Conservation (phyloP, 2,113 vertebrate genomes). For the Chrysochloris asiatica region DNA sequence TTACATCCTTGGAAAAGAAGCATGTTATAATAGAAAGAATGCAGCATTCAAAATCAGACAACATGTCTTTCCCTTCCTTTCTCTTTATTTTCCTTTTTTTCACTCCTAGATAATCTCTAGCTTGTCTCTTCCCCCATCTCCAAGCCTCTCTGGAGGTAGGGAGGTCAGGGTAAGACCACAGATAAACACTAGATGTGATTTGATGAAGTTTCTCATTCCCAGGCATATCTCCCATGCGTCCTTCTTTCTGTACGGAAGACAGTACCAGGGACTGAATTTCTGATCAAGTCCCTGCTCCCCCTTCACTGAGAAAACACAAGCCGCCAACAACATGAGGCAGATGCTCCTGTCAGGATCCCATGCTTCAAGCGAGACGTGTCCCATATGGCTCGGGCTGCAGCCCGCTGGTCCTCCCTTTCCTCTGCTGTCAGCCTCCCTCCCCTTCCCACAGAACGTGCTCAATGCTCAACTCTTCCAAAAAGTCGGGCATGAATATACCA, state of each 20-base stretch:
- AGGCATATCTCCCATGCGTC: not conserved
- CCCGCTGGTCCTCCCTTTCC: not conserved
- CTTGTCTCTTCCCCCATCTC: not conserved
- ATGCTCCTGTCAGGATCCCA: not conserved
- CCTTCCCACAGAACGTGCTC: not conserved
- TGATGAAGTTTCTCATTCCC: no score
- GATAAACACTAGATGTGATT: not conserved
- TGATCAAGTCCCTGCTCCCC: not conserved
- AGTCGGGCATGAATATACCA: not conserved
- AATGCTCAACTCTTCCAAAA: not conserved
- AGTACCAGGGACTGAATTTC: not conserved
- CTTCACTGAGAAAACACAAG: not conserved
- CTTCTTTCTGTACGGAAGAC: not conserved
- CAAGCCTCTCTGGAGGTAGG: not conserved
- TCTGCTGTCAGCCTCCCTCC: not conserved
- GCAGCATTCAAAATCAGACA: not conserved
- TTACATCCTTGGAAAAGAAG: not conserved
- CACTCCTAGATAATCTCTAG: not conserved
- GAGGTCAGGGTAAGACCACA: not conserved
- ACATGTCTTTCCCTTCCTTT: no score
- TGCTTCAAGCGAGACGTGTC: not conserved
- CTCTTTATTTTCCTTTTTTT: not conserved
- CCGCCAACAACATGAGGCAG: not conserved
- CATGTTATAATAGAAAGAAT: not conserved
- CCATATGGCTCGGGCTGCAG: conserved; percentile 42